Evolutionary conservation across 2,888 invertebrate genomes (phyloP).

Genomic region (Hecatera dysodea): DNA sequence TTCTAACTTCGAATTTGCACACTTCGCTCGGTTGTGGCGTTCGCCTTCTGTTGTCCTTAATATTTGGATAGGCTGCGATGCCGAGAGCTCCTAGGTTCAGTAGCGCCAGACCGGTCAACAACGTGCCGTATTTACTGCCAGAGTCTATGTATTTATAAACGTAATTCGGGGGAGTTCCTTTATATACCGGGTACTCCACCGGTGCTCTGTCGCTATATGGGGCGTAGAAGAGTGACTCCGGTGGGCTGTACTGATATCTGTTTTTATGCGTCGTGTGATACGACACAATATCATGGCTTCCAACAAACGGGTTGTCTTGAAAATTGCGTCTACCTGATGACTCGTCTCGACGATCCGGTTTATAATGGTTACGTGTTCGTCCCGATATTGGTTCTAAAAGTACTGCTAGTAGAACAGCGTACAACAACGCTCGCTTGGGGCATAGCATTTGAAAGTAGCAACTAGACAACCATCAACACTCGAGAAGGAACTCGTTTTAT

Average conservation of each 20-base stretch:
- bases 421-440: conserved; percentile 74
- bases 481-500: conserved; percentile 44
- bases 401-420: conserved; percentile 73
- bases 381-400: conserved; percentile 69
- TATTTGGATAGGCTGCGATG: conserved; percentile 70
- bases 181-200: conserved; percentile 82
- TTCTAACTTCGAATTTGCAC: conserved; percentile 84
- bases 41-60: conserved; percentile 57
- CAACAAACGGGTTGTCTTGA: neutral
- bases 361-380: conserved; percentile 47
- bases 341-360: neutral
- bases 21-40: conserved; percentile 79
- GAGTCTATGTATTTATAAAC: conserved; percentile 85
- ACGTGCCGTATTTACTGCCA: conserved; percentile 85
- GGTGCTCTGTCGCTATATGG: conserved; percentile 16
- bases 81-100: conserved; percentile 84
- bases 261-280: neutral
- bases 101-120: conserved; percentile 83
- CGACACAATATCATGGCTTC: conserved; percentile 32
- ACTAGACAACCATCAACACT: conserved; percentile 62
- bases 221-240: neutral
- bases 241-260: neutral
- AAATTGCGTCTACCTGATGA: neutral
- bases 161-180: conserved; percentile 81
- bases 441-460: conserved; percentile 68